Conservation (phyloP, 2,797 vertebrate genomes). For the Craterocephalus amniculus region DNA sequence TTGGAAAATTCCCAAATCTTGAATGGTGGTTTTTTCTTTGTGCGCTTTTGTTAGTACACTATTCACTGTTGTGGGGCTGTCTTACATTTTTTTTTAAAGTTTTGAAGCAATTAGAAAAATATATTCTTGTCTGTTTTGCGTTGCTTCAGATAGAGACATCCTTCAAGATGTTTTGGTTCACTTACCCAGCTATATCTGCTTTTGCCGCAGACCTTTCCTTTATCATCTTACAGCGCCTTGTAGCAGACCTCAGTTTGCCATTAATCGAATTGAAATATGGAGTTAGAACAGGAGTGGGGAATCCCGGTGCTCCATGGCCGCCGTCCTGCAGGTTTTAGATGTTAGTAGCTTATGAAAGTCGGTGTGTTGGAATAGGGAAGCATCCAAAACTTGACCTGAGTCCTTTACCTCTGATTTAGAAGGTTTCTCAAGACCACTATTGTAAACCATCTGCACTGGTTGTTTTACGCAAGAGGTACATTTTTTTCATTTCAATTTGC, state of each 20-base stretch:
- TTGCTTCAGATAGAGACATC: background rate
- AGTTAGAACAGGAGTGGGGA: background rate
- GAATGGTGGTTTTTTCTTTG: background rate
- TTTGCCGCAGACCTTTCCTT: background rate
- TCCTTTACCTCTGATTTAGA: background rate
- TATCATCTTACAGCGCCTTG: background rate
- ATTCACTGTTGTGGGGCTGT: background rate
- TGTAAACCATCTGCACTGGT: background rate
- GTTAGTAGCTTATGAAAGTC: background rate
- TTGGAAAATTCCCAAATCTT: background rate
- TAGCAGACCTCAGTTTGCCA: too few relatives aligned
- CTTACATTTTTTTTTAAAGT: background rate
- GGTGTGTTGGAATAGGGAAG: background rate
- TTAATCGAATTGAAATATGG: background rate
- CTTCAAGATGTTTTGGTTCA: background rate
- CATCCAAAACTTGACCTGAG: background rate
- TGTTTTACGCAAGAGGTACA: background rate
- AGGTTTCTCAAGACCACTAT: background rate
- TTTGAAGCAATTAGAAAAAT: background rate
- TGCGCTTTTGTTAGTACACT: background rate
- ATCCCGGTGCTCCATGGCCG: background rate
- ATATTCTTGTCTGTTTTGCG: background rate
- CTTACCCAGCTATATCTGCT: background rate
- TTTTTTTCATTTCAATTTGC: background rate
- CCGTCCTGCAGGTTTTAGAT: background rate